These are phyloP conservation scores for Neotoxoptera formosana DNA, from an alignment of 1,140 invertebrate species.

Conservation along the genomic window DNA sequence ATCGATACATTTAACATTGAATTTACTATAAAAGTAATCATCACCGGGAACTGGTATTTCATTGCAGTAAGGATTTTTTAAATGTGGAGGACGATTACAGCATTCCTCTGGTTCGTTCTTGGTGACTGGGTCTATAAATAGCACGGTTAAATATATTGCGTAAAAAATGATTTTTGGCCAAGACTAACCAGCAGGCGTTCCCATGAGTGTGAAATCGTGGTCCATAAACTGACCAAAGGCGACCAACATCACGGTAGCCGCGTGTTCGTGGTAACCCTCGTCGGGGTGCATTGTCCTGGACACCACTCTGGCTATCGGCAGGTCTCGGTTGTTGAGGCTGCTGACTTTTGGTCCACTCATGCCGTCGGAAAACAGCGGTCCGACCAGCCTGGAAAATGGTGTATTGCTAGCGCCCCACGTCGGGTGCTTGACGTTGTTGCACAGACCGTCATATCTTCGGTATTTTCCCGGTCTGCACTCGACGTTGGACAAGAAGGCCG, in stretches of 20 bases:
- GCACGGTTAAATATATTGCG: too few relatives aligned
- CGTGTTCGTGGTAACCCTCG: conserved; percentile 65
- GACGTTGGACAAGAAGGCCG: conserved; percentile 84
- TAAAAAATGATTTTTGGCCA: too few relatives aligned
- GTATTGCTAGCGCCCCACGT: conserved; percentile 87
- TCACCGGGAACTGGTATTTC: conserved; percentile 88
- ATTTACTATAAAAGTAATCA: conserved; percentile 90
- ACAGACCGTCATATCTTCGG: conserved; percentile 86
- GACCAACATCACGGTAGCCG: conserved; percentile 67
- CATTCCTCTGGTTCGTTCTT: conserved; percentile 90
- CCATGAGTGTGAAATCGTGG: conserved; percentile 69
- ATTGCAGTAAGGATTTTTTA: conserved; percentile 92
- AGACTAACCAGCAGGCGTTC: conserved; percentile 64
- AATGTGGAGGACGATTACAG: conserved; percentile 76
- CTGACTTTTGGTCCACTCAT: conserved; percentile 64
- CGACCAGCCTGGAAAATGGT: conserved; percentile 78
- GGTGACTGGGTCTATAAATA: conserved; percentile 75
- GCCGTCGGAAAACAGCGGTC: conserved; percentile 86
- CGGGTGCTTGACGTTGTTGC: conserved; percentile 92
- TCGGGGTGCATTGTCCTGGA: conserved; percentile 66
- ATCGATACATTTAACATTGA: conserved; percentile 83
- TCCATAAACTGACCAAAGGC: conserved; percentile 69
- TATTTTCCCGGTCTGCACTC: conserved; percentile 89
- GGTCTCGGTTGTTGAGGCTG: conserved; percentile 61
- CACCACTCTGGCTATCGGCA: conserved; percentile 66